phyloP scores from a whole-genome alignment of 2,797 vertebrate genomes.

The Phoebastria nigripes region DNA sequence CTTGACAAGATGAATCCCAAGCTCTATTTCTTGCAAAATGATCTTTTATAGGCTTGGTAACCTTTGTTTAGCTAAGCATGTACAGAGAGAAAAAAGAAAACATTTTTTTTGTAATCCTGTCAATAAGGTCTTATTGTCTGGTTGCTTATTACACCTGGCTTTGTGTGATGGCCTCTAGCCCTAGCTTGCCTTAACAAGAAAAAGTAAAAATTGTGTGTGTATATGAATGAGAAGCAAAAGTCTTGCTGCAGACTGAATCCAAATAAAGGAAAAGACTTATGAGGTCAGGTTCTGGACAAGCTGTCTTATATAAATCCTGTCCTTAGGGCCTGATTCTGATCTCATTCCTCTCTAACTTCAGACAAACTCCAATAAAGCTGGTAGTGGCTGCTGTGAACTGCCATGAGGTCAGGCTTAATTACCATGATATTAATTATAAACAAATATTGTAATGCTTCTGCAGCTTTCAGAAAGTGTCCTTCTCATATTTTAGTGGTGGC shows the following conservation, averaged over 20 bases:
- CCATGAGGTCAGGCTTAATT: neutral
- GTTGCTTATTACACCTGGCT: neutral
- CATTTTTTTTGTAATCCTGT: neutral
- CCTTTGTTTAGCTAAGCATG: slow-evolving; percentile 11
- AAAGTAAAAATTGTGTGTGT: neutral
- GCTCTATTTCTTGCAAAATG: slow-evolving; percentile 1
- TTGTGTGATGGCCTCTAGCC: neutral
- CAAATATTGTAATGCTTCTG: slow-evolving; percentile 2
- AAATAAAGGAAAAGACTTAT: neutral
- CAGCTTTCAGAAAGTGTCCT: neutral
- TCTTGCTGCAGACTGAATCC: neutral
- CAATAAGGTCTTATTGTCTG: neutral
- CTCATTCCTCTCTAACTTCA: neutral
- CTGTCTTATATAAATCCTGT: neutral
- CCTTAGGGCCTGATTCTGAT: neutral
- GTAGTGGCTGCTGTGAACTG: neutral
- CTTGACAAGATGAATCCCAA: neutral
- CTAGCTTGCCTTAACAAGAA: slow-evolving; percentile 7
- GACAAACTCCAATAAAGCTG: neutral
- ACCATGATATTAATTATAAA: slow-evolving; percentile 11
- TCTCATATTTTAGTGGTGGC: neutral
- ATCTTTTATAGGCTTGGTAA: neutral
- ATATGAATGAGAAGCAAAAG: neutral
- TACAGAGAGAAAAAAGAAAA: neutral
- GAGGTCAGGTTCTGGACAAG: neutral